Base-by-base conservation (phyloP, 2,888 invertebrate species). In the Drosophila affinis region DNA sequence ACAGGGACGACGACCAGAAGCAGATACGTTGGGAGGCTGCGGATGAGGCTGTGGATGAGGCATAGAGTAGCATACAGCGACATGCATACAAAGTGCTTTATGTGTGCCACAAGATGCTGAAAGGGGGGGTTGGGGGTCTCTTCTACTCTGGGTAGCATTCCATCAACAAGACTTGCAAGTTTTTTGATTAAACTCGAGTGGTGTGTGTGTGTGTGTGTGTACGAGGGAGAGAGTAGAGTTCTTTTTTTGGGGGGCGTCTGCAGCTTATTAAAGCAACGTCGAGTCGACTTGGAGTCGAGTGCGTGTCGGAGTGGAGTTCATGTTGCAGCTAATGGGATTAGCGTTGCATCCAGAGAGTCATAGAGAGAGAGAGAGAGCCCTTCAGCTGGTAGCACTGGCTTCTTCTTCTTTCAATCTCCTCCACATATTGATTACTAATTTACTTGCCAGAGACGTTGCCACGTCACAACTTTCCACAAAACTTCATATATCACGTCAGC, bases 41-140 rank as follows among this genome's bases (percentile, higher is more conserved):
- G 24, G 24, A 24, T 62, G 21, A 14, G 47, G 39, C 44, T 57
- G 62, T 27, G 58, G 32, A 32, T 54, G 47, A 44, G 65, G 69
- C 45, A 14, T 34, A 47, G 48, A 27, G 68, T 18, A 75, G 64
- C 63, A 73, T 62, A 67, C 62, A 56, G 68, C 80, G 81, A 73
- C 89, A 78, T 80, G 83, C 89, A 84, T 84, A 88, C 83, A 87
- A 84, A 84, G 88, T 84, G 78, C 76, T 87, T 87, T 87, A 83
- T 88, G 81, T 72, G 77, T 70, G 75, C 67, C 81, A 77, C 74
- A 80, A 80, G 71, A 79, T 73, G 72, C 67, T 75, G 75, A 58
- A 74, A 58, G 67, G 67, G 75, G 72, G 51, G 51, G 44, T 39
- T 68, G 78, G 34, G 70, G 67, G 47, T 0, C 47, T 49, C 34